Base-by-base conservation (phyloP, 2,888 invertebrate genomes). In the Hemithea aestivaria region DNA sequence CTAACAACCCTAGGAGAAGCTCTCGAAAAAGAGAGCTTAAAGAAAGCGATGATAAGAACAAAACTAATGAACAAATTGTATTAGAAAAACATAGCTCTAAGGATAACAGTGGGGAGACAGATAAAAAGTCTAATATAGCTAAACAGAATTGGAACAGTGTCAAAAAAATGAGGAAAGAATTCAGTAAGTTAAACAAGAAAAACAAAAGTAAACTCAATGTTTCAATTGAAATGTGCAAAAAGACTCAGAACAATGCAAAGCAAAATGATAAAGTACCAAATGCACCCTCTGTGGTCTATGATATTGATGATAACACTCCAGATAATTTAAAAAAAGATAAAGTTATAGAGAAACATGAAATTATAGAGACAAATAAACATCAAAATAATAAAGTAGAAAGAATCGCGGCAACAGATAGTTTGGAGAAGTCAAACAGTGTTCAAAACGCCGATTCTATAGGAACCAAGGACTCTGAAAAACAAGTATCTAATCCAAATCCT, bases 151-250 rank as follows among this genome's bases (percentile, higher is more conserved):
- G 83, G 84, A 75, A 64, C 44, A 80, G 69, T 72, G 81, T 84
- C 0, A 84, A 82, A 49, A 81, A 58, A 62, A 85, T 85, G 84
- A 77, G 73, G 56, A 82, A 79, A 48, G 85, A 83, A 50, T 83
- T 87, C 35, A 79, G 73, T 57, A 85, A 79, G 53, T 53, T 80
- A 25, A 78, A 76, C 40, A 81, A 79, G 41, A 62, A 66, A 40
- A 73, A 75, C 41, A 76, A 60, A 53, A 83, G 62, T 45, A 88
- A 87, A 66, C 50, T 87, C 6, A 83, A 87, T 75, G 73, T 83
- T 32, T 87, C 87, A 20, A 79, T 84, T 52, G 82, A 87, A 66
- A 78, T 76, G 74, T 73, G 67, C 43, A 82, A 83, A 45, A 83
- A 73, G 52, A 62, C 65, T 28, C 65, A 78, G 51, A 65, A 36